These are phyloP conservation scores for Lochmaea capreae DNA, from an alignment of 2,888 invertebrate species.

Conservation along the genomic window DNA sequence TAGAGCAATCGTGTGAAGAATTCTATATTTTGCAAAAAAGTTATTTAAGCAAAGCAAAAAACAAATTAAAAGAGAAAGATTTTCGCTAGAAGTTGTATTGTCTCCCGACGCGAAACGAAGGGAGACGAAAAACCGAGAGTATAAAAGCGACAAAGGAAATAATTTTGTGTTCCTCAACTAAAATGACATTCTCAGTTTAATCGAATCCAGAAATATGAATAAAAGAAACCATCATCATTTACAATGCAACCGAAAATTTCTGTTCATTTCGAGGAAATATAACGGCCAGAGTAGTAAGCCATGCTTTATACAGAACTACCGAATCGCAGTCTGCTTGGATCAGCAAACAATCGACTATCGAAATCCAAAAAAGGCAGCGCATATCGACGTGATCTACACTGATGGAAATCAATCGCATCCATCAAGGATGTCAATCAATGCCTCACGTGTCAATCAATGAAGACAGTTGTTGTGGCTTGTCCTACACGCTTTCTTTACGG, in stretches of 20 bases:
- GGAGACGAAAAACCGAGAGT: not conserved
- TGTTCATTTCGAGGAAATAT: slow-evolving; percentile 30
- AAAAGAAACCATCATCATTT: slow-evolving; percentile 16
- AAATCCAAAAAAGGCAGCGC: slow-evolving; percentile 56
- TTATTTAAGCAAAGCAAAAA: too few species aligned
- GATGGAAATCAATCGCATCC: slow-evolving; percentile 66
- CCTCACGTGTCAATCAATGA: slow-evolving; percentile 66
- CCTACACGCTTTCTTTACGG: slow-evolving; percentile 64
- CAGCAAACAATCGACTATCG: slow-evolving; percentile 53
- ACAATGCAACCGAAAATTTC: slow-evolving; percentile 24
- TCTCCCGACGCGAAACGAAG: too few species aligned
- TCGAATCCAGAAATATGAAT: slow-evolving; percentile 27
- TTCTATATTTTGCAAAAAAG: too few species aligned
- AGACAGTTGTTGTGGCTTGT: slow-evolving; percentile 54
- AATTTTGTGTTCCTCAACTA: not conserved
- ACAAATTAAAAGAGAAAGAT: too few species aligned
- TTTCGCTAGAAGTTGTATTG: too few species aligned
- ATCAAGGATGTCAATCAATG: slow-evolving; percentile 65
- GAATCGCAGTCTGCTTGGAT: slow-evolving; percentile 42
- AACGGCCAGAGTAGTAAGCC: slow-evolving; percentile 20
- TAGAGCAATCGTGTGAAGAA: too few species aligned
- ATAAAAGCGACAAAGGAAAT: too few species aligned
- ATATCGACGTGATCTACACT: slow-evolving; percentile 65
- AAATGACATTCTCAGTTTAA: not conserved
- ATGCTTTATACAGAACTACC: slow-evolving; percentile 14